Conservation (phyloP, 1,140 invertebrate species). For the Drosophila cardini region DNA sequence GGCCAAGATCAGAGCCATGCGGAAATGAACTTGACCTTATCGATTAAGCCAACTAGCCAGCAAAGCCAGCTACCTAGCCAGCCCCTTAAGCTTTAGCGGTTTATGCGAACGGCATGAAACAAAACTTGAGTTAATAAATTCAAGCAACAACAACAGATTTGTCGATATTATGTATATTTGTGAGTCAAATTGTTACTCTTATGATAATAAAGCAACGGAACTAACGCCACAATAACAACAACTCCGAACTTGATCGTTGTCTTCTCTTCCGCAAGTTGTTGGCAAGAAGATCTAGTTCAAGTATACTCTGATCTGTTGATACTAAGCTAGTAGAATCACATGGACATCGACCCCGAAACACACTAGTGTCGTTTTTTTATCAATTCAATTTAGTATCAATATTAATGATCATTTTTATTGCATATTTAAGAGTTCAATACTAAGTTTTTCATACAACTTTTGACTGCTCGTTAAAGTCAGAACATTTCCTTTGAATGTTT, state of each 20-base stretch:
- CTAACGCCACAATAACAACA: slow-evolving; percentile 49
- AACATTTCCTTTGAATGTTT: too few relatives aligned
- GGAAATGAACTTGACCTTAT: slow-evolving; percentile 82
- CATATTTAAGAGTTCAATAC: too few relatives aligned
- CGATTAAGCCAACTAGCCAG: slow-evolving; percentile 22
- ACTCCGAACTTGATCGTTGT: slow-evolving; percentile 22
- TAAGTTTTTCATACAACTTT: too few relatives aligned
- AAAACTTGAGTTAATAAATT: slow-evolving; percentile 71
- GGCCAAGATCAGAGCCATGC: slow-evolving; percentile 48
- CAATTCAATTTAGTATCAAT: not conserved
- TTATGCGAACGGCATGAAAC: slow-evolving; percentile 51
- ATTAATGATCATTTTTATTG: too few relatives aligned
- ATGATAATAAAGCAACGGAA: slow-evolving; percentile 77
- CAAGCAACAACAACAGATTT: slow-evolving; percentile 47
- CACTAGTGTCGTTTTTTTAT: slow-evolving; percentile 31
- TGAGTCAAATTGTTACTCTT: slow-evolving; percentile 70
- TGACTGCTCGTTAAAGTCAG: too few relatives aligned
- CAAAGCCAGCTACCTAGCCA: not conserved
- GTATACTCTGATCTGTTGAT: slow-evolving; percentile 23
- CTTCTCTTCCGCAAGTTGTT: slow-evolving; percentile 60
- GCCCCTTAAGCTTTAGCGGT: slow-evolving; percentile 44
- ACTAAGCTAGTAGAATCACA: slow-evolving; percentile 42
- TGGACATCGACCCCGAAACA: slow-evolving; percentile 32
- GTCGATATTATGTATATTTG: slow-evolving; percentile 73
- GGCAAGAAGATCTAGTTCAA: slow-evolving; percentile 73